These are phyloP conservation scores for Pegea sp. DNA, from an alignment of 23 tunicate species.

Conservation along the genomic window DNA sequence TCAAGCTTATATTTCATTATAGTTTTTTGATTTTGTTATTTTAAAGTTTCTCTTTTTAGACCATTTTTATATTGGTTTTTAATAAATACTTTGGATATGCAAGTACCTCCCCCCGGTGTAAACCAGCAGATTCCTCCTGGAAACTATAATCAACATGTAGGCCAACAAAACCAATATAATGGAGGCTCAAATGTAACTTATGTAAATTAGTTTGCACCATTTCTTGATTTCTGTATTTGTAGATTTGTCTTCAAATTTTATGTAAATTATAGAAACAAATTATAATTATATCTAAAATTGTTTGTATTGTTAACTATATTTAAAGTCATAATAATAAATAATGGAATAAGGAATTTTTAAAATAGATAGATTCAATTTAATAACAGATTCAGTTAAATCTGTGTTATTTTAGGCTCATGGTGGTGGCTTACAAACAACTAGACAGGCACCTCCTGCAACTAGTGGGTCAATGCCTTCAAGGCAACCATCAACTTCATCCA, in stretches of 20 bases:
- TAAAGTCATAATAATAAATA: background rate
- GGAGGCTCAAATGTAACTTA: constrained; percentile 20
- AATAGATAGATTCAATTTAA: no score
- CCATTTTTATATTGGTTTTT: no score
- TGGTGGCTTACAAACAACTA: constrained; percentile 38
- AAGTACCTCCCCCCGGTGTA: no score
- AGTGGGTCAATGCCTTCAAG: constrained; percentile 33
- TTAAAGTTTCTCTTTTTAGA: no score
- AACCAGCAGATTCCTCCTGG: no score
- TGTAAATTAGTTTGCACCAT: constrained; percentile 3
- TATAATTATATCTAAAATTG: background rate
- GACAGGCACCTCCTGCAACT: constrained; percentile 42
- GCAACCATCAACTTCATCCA: constrained; percentile 22
- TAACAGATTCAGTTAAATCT: no score
- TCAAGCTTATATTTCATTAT: no score
- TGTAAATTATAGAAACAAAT: background rate
- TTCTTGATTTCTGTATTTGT: background rate
- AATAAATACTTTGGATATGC: no score
- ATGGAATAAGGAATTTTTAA: background rate
- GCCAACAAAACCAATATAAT: no score
- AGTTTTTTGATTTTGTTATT: no score
- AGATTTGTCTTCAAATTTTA: background rate
- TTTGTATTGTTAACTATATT: background rate
- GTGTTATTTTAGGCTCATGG: constrained; percentile 15
- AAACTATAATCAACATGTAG: no score